These are phyloP conservation scores for Nasonia longicornis DNA, from an alignment of 1,140 invertebrate species.

Conservation along the genomic window DNA sequence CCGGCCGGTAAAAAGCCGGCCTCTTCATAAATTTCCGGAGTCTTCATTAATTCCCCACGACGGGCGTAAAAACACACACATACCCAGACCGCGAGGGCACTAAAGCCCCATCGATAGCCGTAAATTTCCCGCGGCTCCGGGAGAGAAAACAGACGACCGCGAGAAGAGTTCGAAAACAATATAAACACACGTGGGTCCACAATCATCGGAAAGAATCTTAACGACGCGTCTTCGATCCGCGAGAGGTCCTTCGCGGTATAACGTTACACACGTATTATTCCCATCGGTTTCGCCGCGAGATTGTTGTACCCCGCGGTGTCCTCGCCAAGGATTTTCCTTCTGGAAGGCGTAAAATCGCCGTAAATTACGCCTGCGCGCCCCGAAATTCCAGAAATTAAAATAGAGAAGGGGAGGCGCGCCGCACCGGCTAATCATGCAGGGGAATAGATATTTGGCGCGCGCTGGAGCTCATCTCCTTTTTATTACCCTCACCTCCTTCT, in stretches of 20 bases:
- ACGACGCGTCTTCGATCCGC: neutral
- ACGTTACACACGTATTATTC: neutral
- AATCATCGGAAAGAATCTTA: conserved; percentile 34
- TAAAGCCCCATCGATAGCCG: neutral
- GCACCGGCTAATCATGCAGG: conserved; percentile 7
- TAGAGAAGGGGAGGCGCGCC: neutral
- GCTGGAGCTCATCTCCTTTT: neutral
- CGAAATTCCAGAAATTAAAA: neutral
- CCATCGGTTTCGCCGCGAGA: neutral
- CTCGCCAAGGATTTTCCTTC: neutral
- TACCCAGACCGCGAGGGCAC: neutral
- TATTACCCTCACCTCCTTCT: conserved; percentile 5
- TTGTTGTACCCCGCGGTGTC: neutral
- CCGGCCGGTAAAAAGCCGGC: neutral
- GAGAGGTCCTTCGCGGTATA: neutral
- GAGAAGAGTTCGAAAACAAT: neutral
- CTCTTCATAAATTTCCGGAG: neutral
- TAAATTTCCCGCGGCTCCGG: conserved; percentile 1
- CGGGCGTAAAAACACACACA: neutral
- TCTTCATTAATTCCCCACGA: conserved; percentile 4
- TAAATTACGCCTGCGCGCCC: neutral
- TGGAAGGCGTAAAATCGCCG: neutral
- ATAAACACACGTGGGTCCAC: neutral
- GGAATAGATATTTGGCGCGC: conserved; percentile 30
- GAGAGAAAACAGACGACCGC: conserved; percentile 11